Evolutionary conservation across 2,113 vertebrate species (phyloP), one percentile per base, ranked within the genome.

Genomic region (Passer domesticus): DNA sequence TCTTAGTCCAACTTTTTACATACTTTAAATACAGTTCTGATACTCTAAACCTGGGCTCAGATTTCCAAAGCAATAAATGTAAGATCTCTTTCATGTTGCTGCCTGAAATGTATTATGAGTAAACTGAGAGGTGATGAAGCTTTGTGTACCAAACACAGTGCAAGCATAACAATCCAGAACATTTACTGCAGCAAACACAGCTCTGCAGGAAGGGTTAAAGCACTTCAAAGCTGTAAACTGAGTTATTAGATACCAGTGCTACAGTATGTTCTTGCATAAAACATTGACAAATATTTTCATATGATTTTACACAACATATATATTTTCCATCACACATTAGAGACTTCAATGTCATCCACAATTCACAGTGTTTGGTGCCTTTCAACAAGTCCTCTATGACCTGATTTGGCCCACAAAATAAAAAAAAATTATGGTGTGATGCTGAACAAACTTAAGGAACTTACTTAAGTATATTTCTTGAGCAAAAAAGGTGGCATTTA

Each of bases 41-140:
- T 96, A 76, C 75, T 93, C 90, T 83, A 88, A 73, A 91, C 69
- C 74, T 93, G 83, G 78, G 66, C 69, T 97, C 95, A 96, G 59
- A 93, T 98, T 95, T 98, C 94, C 93, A 96, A 88, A 94, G 90
- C 87, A 94, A 75, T 97, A 97, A 97, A 97, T 97, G 86, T 90
- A 91, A 87, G 66, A 44, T 86, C 91, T 91, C 95, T 97, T 97
- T 98, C 96, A 95, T 83, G 73, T 91, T 96, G 90, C 68, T 97
- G 96, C 91, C 94, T 97, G 94, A 96, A 95, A 97, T 96, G 96
- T 94, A 95, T 97, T 97, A 97, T 55, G 72, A 90, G 83, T 81
- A 97, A 98, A 92, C 79, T 72, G 94, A 97, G 78, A 90, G 74
- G 79, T 92, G 78, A 27, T 93, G 64, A 94, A 97, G 83, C 43